Conservation (phyloP, 53 echinoderm and acorn worm genomes). For the Luidia sarsii region DNA sequence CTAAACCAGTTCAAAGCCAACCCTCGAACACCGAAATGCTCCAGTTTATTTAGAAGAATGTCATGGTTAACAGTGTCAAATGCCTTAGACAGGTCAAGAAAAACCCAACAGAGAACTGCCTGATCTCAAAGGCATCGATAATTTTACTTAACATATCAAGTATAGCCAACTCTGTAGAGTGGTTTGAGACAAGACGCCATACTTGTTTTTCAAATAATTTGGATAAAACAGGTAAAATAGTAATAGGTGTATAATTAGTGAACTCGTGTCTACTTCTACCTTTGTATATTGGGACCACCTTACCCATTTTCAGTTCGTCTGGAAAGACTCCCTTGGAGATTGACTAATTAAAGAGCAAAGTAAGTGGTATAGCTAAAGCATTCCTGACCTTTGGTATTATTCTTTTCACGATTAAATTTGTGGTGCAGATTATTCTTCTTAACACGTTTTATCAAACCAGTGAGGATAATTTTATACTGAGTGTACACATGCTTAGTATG, state of each 20-base stretch:
- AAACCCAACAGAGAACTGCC: background rate
- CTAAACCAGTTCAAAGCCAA: too few species aligned
- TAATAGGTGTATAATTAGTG: constrained; percentile 15
- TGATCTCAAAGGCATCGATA: constrained; percentile 1
- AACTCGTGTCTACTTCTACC: too few species aligned
- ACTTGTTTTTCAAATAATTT: constrained; percentile 18
- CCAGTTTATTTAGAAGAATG: too few species aligned
- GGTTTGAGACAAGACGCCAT: too few species aligned
- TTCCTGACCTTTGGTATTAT: constrained; percentile 6
- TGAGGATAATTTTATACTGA: constrained; percentile 1
- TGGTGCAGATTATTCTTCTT: background rate
- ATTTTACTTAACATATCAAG: background rate
- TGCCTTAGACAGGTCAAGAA: too few species aligned
- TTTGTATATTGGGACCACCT: too few species aligned
- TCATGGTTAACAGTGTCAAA: too few species aligned
- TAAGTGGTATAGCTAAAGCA: background rate
- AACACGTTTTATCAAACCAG: background rate
- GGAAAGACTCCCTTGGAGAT: too few species aligned
- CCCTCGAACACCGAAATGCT: constrained; percentile 7
- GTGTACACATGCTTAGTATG: constrained; percentile 4
- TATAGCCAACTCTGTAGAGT: too few species aligned
- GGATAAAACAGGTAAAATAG: constrained; percentile 20
- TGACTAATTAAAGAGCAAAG: background rate
- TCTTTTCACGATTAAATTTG: background rate
- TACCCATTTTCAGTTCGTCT: background rate